A percentile compares a stretch with the other conserved stretches of the same genome.
Evolutionary conservation across 2,113 vertebrate species (phyloP).

Genomic region (Cyanistes caeruleus): DNA sequence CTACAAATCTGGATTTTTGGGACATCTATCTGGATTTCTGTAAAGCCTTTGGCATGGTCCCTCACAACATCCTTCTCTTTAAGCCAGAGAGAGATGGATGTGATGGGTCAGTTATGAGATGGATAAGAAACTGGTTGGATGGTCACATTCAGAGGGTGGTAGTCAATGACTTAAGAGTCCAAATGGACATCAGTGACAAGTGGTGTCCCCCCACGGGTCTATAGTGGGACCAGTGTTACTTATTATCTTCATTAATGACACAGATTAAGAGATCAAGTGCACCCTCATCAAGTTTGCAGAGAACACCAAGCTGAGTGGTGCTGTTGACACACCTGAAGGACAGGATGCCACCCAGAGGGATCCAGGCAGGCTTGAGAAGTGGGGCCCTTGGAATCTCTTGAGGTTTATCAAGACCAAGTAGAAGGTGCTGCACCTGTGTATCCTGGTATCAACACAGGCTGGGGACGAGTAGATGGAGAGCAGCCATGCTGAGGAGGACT

Average conservation of each 20-base stretch:
- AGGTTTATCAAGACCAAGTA: background rate
- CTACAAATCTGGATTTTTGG: background rate
- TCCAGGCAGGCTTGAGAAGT: background rate
- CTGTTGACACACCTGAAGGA: background rate
- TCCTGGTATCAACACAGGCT: accelerated
- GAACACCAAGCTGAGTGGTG: background rate
- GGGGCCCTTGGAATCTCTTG: background rate
- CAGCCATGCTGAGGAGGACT: background rate
- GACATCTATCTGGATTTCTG: background rate
- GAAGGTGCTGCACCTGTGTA: background rate
- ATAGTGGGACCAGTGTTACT: background rate
- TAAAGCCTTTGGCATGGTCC: background rate
- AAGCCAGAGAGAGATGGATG: background rate
- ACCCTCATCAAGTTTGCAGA: background rate
- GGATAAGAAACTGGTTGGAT: background rate
- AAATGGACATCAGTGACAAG: background rate
- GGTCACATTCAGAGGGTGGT: background rate
- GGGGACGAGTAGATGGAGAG: background rate
- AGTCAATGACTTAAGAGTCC: background rate
- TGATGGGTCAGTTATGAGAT: background rate
- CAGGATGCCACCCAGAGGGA: background rate
- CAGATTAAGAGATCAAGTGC: background rate
- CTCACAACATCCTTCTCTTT: background rate
- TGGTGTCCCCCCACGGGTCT: too few relatives aligned
- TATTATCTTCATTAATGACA: background rate